These are phyloP conservation scores for Origma solitaria DNA, from an alignment of 2,113 vertebrate species.

Conservation along the genomic window DNA sequence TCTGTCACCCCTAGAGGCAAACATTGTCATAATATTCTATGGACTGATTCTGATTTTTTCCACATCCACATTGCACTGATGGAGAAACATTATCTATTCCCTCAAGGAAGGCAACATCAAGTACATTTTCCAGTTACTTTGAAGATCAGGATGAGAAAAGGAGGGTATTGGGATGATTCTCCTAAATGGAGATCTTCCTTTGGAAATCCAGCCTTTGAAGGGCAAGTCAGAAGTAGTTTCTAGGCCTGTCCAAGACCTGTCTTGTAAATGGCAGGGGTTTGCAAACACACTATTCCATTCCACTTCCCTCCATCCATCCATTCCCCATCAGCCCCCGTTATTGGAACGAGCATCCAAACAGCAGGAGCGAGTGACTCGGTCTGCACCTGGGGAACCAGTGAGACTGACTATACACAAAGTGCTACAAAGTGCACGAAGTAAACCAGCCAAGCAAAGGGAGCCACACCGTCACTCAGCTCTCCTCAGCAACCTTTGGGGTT, in stretches of 20 bases:
- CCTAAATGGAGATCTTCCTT: not conserved
- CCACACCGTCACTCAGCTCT: fast-evolving
- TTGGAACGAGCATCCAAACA: not conserved
- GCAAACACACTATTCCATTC: not conserved
- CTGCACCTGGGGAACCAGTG: conserved; percentile 27
- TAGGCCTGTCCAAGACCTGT: not conserved
- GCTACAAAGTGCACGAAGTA: conserved; percentile 32
- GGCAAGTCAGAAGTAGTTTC: not conserved
- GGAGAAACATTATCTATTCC: not conserved
- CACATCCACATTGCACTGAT: not conserved
- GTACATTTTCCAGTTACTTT: not conserved
- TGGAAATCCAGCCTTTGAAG: not conserved
- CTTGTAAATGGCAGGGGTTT: not conserved
- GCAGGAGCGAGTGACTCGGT: not conserved
- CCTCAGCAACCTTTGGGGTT: not conserved
- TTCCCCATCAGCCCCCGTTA: not conserved
- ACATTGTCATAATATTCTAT: not conserved
- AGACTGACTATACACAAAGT: conserved; percentile 50
- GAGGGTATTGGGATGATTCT: not conserved
- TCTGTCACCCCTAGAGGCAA: not conserved
- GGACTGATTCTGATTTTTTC: not conserved
- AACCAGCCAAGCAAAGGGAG: not conserved
- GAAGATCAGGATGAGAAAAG: not conserved
- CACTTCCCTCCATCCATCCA: not conserved
- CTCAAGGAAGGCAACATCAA: not conserved